phyloP scores from a whole-genome alignment of 2,888 invertebrate species.

The Ecdyonurus torrentis region DNA sequence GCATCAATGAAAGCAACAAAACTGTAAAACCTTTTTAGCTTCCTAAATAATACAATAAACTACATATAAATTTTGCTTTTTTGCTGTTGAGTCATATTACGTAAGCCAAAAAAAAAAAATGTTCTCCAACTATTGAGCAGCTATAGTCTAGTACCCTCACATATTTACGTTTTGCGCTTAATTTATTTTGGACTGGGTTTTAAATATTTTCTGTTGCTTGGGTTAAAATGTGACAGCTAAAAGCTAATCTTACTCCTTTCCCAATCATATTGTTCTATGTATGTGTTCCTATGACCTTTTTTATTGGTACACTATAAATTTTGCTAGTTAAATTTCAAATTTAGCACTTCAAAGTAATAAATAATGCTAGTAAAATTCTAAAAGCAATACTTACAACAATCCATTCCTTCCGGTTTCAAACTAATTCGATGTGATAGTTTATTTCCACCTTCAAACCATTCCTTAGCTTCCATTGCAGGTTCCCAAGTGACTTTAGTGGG shows the following conservation, averaged over 20 bases:
- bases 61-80: too few species aligned
- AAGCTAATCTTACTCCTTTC: not conserved
- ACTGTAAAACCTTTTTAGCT: constrained; percentile 6
- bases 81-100: too few species aligned
- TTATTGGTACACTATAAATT: not conserved
- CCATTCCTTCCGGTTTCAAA: constrained; percentile 79
- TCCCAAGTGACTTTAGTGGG: constrained; percentile 79
- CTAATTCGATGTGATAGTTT: constrained; percentile 44
- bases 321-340: constrained; percentile 7
- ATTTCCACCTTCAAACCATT: constrained; percentile 61
- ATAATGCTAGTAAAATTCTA: not conserved
- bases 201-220: too few species aligned
- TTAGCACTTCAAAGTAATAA: constrained; percentile 3
- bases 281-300: too few species aligned
- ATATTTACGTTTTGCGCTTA: too few species aligned
- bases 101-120: too few species aligned
- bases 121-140: too few species aligned
- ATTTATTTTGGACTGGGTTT: too few species aligned
- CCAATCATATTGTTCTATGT: constrained; percentile 3
- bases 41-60: too few species aligned
- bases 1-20: not conserved
- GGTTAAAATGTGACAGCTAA: too few species aligned
- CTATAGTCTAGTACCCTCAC: too few species aligned
- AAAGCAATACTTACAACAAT: constrained; percentile 41
- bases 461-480: constrained; percentile 49